These are phyloP conservation scores for Florisuga fusca DNA, from an alignment of 2,797 vertebrate genomes.

Conservation along the genomic window DNA sequence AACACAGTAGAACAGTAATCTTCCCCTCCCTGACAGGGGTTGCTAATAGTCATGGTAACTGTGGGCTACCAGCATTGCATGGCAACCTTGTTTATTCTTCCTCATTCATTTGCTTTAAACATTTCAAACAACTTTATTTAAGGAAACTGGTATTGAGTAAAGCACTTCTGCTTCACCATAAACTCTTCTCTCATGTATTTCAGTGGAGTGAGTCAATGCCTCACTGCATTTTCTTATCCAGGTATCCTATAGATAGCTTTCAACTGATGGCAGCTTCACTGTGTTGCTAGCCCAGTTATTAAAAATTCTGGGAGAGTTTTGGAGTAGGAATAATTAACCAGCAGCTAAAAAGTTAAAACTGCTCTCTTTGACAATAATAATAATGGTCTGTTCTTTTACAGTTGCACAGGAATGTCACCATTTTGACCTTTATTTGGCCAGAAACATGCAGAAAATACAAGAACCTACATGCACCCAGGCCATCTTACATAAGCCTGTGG, in stretches of 20 bases:
- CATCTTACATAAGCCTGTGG: neutral
- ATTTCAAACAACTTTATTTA: neutral
- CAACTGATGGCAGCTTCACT: neutral
- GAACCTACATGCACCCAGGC: neutral
- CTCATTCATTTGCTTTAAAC: neutral
- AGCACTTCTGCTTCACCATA: neutral
- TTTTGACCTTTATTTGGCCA: slow-evolving; percentile 13
- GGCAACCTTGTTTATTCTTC: neutral
- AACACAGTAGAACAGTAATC: neutral
- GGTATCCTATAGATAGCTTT: neutral
- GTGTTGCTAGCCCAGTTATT: neutral
- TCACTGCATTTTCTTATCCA: neutral
- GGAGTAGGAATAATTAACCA: neutral
- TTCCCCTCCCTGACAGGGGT: neutral
- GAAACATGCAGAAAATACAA: neutral
- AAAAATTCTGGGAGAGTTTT: neutral
- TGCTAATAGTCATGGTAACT: neutral
- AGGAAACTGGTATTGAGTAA: neutral
- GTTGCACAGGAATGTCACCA: neutral
- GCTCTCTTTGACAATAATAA: neutral
- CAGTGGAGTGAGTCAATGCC: neutral
- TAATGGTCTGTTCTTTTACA: neutral
- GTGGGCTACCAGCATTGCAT: neutral
- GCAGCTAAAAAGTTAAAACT: neutral
- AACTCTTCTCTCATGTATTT: neutral